phyloP scores from a whole-genome alignment of 2,113 vertebrate genomes.

The Coreoperca whiteheadi region DNA sequence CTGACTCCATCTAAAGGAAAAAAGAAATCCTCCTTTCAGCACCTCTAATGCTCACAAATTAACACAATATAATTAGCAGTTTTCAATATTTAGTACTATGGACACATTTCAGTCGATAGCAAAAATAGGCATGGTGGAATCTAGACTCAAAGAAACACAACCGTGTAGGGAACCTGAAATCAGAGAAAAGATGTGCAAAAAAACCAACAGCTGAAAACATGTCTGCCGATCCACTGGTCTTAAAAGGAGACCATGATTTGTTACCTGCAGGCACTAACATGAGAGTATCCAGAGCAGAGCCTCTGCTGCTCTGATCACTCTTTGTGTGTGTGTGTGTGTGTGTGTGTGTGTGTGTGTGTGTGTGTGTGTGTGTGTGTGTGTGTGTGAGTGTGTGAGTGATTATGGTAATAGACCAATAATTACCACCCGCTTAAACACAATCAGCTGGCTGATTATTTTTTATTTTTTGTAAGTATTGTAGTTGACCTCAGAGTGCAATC shows the following conservation, averaged over 20 bases:
- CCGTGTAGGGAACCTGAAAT: neutral
- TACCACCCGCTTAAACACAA: slow-evolving; percentile 25
- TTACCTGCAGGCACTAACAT: slow-evolving; percentile 4
- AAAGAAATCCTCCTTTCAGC: neutral
- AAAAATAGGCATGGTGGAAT: neutral
- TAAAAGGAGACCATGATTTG: neutral
- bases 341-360: no score
- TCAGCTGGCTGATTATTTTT: slow-evolving; percentile 9
- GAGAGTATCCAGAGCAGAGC: neutral
- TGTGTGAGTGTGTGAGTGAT: slow-evolving; percentile 24
- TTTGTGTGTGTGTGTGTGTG: neutral
- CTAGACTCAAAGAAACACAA: neutral
- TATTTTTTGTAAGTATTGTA: neutral
- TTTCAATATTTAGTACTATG: neutral
- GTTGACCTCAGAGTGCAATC: slow-evolving; percentile 7
- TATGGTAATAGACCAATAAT: slow-evolving; percentile 35
- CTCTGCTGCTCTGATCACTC: slow-evolving; percentile 5
- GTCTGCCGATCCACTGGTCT: no score
- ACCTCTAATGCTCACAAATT: neutral
- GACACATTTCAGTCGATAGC: neutral
- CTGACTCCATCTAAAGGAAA: neutral
- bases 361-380: slow-evolving; percentile 11
- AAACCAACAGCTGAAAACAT: slow-evolving; percentile 4
- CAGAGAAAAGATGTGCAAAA: neutral
- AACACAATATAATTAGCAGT: neutral